Percentiles rank a stretch among this genome's conserved stretches.
Evolutionary conservation across 2,888 invertebrate species (phyloP).

Genomic region (Silvanus unidentatus): DNA sequence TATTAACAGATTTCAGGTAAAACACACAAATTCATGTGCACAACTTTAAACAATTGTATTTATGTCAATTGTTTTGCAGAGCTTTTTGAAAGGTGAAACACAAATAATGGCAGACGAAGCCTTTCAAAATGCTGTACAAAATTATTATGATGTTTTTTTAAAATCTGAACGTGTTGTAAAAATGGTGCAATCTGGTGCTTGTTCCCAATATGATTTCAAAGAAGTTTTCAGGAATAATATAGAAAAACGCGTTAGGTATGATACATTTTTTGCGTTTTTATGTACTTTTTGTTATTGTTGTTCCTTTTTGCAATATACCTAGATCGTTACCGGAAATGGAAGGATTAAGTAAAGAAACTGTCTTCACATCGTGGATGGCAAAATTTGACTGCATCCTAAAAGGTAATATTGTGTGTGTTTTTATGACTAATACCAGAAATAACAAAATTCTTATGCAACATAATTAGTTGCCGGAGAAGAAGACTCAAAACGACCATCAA

Average conservation of each 20-base stretch:
- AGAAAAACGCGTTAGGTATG: conserved; percentile 90
- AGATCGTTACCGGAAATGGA: conserved; percentile 98
- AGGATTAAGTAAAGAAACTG: conserved; percentile 98
- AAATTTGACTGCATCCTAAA: conserved; percentile 99
- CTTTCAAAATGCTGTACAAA: conserved; percentile 97
- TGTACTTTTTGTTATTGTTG: too few relatives aligned
- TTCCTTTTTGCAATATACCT: conserved; percentile 16
- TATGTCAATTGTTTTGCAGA: too few relatives aligned
- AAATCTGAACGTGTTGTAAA: conserved; percentile 93
- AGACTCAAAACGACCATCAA: conserved; percentile 77
- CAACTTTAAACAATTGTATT: background rate
- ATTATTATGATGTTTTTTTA: conserved; percentile 91
- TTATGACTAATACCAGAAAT: too few relatives aligned
- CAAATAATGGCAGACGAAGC: conserved; percentile 97
- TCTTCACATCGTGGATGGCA: conserved; percentile 97
- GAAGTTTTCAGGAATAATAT: conserved; percentile 98
- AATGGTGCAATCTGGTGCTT: conserved; percentile 97
- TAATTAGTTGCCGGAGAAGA: conserved; percentile 74
- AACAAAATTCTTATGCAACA: too few relatives aligned
- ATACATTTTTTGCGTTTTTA: background rate
- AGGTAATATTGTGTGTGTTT: too few relatives aligned
- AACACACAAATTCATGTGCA: conserved; percentile 8
- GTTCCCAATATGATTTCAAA: conserved; percentile 96
- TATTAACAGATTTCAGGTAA: conserved; percentile 88
- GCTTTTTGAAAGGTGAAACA: conserved; percentile 96